Percentiles rank a stretch among this genome's conserved stretches.
Conservation (phyloP, 1,140 invertebrate genomes). For the Drosophila arizonae region DNA sequence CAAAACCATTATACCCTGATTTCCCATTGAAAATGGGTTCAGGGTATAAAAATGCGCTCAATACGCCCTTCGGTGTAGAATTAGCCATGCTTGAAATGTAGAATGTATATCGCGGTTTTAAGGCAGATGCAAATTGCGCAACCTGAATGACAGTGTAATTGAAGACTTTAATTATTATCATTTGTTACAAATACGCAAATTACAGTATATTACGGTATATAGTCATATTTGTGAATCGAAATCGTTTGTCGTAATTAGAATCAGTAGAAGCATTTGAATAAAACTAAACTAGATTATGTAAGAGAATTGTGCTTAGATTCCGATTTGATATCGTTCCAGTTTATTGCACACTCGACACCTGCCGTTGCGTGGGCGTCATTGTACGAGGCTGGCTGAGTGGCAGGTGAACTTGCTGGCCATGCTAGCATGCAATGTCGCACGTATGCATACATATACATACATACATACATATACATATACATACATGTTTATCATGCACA, state of each 20-base stretch:
- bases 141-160: not conserved
- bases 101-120: too few species aligned
- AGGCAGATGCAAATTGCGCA: not conserved
- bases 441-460: not conserved
- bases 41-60: not conserved
- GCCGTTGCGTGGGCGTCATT: conserved; percentile 9
- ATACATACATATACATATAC: too few species aligned
- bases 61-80: too few species aligned
- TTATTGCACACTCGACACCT: conserved; percentile 57
- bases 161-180: not conserved
- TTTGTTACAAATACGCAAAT: not conserved
- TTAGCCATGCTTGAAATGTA: too few species aligned
- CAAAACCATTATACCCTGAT: too few species aligned
- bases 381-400: conserved; percentile 8
- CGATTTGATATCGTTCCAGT: conserved; percentile 51
- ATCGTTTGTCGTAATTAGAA: conserved; percentile 2
- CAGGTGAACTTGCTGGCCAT: conserved; percentile 50
- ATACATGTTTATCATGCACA: not conserved
- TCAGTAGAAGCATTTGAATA: conserved; percentile 14
- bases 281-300: conserved; percentile 1
- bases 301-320: conserved; percentile 22
- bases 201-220: not conserved
- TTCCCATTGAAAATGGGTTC: too few species aligned
- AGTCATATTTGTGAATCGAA: conserved; percentile 1
- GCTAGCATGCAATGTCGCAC: conserved; percentile 53